Conservation (phyloP, 2,113 vertebrate genomes). For the Baryphthengus martii region DNA sequence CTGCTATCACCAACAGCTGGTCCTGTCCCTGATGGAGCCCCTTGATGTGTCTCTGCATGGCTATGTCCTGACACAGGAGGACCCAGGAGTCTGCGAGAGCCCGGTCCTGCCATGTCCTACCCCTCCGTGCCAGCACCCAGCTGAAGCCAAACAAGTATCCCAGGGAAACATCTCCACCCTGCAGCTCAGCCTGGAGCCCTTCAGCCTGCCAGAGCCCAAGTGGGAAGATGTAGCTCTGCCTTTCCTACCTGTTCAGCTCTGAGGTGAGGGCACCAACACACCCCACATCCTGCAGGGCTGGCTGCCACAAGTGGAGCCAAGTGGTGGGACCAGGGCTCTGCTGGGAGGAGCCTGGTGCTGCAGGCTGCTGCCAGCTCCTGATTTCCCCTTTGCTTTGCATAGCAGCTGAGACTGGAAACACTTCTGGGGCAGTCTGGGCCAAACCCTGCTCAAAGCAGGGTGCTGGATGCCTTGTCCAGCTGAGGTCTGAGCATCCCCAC, state of each 20-base stretch:
- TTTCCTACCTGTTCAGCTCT: not conserved
- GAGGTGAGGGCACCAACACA: not conserved
- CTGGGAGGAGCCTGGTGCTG: not conserved
- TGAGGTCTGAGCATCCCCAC: not conserved
- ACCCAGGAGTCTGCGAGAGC: not conserved
- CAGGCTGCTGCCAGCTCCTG: not conserved
- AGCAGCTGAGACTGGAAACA: not conserved
- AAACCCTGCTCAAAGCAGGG: not conserved
- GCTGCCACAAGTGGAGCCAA: fast-evolving
- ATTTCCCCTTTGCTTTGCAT: not conserved
- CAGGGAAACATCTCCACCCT: not conserved
- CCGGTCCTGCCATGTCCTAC: fast-evolving
- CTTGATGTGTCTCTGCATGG: not conserved
- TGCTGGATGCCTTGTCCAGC: not conserved
- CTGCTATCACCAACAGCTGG: not conserved
- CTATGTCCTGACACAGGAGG: not conserved
- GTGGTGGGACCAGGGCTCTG: not conserved
- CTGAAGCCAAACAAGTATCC: not conserved
- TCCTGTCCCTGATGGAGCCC: not conserved
- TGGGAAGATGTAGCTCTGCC: not conserved
- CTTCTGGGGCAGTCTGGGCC: not conserved
- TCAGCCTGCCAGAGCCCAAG: not conserved
- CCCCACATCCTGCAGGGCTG: not conserved
- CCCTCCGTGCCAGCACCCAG: not conserved
- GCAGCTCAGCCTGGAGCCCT: not conserved